Conservation (phyloP, 2,113 vertebrate species). For the Larimichthys polyactis region DNA sequence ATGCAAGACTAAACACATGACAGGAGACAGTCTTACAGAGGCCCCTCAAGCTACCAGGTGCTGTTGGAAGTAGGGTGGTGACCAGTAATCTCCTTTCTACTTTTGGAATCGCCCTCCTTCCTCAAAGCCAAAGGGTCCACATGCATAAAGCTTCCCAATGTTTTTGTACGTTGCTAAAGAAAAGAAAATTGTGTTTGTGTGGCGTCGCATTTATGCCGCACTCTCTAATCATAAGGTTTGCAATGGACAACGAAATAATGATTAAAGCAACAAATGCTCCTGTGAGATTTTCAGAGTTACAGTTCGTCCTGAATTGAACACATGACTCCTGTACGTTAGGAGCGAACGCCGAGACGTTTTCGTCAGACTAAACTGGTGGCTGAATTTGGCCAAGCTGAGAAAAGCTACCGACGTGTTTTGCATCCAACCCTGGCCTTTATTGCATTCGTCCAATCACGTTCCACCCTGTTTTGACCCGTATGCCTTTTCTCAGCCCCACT, state of each 20-base stretch:
- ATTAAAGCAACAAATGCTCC: conserved; percentile 8
- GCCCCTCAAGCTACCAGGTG: conserved; percentile 39
- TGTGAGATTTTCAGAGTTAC: not conserved
- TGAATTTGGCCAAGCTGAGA: conserved; percentile 12
- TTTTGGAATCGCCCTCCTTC: conserved; percentile 34
- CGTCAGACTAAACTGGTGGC: conserved; percentile 1
- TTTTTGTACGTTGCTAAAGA: conserved; percentile 27
- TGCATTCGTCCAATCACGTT: conserved; percentile 37
- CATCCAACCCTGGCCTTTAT: conserved; percentile 49
- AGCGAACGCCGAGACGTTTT: conserved; percentile 3
- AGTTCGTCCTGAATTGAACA: not conserved
- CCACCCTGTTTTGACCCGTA: conserved; percentile 27
- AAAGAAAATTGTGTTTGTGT: not conserved
- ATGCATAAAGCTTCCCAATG: conserved; percentile 24
- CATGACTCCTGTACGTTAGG: not conserved
- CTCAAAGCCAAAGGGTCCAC: conserved; percentile 65
- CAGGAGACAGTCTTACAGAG: conserved; percentile 16
- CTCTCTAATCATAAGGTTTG: conserved; percentile 11
- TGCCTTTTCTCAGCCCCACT: conserved; percentile 61
- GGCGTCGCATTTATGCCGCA: not conserved
- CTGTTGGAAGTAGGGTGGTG: conserved; percentile 19
- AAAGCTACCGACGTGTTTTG: not conserved
- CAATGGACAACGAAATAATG: conserved; percentile 11
- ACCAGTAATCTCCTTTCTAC: conserved; percentile 20
- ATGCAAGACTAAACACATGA: conserved; percentile 8